Conservation (phyloP, 2,113 vertebrate species). For the Lycocorax pyrrhopterus region DNA sequence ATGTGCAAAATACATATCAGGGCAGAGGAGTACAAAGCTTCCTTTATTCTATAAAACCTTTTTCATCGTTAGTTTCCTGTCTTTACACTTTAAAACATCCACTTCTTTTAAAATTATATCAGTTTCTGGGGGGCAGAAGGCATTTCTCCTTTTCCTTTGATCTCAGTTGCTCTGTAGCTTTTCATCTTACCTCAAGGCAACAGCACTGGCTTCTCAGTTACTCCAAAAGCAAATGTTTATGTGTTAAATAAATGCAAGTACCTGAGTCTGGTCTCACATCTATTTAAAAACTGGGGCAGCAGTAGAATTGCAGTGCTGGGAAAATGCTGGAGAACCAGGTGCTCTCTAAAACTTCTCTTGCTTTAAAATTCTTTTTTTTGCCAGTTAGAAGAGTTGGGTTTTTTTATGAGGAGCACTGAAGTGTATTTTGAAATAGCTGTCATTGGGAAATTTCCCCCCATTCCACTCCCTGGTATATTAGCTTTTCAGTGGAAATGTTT, state of each 20-base stretch:
- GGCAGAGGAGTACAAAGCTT: neutral
- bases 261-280: neutral
- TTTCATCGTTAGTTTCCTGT: conserved; percentile 1
- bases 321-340: neutral
- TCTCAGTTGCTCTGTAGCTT: neutral
- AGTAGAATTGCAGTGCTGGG: neutral
- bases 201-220: neutral
- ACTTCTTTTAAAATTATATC: neutral
- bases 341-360: neutral
- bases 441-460: neutral
- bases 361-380: neutral
- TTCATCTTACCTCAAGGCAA: conserved; percentile 11
- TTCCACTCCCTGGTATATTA: neutral
- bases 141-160: neutral
- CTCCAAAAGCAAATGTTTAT: neutral
- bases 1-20: neutral
- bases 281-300: neutral
- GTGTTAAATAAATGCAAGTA: neutral
- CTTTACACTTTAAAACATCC: conserved; percentile 7
- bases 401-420: neutral
- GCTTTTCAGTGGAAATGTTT: neutral
- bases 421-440: neutral
- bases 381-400: neutral
- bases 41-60: neutral
- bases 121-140: neutral